A percentile compares a stretch with the other conserved stretches of the same genome.
Conservation (phyloP, 2,113 vertebrate genomes). For the Symphodus melops region DNA sequence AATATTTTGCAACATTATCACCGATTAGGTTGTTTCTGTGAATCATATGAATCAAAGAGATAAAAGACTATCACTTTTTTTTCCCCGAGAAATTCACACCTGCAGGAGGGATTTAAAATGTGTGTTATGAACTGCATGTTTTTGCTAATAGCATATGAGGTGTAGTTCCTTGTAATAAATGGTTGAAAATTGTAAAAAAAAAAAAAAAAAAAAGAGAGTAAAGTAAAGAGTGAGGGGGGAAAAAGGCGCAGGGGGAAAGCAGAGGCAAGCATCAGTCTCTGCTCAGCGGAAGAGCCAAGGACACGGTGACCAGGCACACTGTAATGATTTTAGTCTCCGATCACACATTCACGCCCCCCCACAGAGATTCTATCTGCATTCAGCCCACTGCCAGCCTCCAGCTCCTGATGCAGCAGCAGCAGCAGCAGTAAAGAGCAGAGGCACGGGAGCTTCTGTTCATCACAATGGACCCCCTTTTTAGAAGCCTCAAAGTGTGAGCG, state of each 20-base stretch:
- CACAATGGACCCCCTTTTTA: conserved; percentile 15
- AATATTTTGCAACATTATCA: conserved; percentile 9
- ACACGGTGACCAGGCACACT: conserved; percentile 79
- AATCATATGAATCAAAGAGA: background rate
- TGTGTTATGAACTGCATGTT: background rate
- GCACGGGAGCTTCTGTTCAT: conserved; percentile 27
- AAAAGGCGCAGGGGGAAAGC: conserved; percentile 33
- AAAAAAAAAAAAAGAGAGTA: no score
- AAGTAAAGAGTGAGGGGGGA: background rate
- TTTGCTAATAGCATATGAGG: background rate
- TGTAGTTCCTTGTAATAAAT: background rate
- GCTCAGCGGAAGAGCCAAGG: conserved; percentile 79
- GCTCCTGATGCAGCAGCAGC: conserved; percentile 35
- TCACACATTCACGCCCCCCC: conserved; percentile 78
- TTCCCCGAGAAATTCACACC: background rate
- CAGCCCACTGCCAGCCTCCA: conserved; percentile 64
- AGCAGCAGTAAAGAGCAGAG: conserved; percentile 12
- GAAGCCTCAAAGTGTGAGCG: background rate
- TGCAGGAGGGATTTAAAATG: conserved; percentile 10
- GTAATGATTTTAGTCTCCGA: conserved; percentile 84
- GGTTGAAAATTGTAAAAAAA: background rate
- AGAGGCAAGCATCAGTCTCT: conserved; percentile 50
- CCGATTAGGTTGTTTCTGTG: background rate
- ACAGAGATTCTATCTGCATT: conserved; percentile 78
- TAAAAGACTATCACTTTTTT: background rate